phyloP scores from a whole-genome alignment of 1,140 invertebrate species.

The Orchestia grillus region DNA sequence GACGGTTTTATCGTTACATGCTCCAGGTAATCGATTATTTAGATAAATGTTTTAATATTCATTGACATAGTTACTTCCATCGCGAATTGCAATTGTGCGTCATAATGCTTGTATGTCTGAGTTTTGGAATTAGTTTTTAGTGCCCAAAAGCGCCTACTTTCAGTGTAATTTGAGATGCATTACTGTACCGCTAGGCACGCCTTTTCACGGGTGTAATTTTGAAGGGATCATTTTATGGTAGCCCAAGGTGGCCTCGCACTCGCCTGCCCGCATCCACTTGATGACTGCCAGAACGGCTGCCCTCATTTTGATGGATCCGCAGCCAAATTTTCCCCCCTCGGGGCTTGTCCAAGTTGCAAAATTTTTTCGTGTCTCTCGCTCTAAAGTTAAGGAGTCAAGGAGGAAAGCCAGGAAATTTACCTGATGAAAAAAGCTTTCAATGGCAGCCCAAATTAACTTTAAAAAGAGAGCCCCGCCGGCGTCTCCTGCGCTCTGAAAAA shows the following conservation, averaged over 20 bases:
- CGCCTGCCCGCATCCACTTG: background rate
- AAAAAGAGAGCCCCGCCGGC: background rate
- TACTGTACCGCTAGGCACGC: background rate
- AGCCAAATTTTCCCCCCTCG: conserved; percentile 12
- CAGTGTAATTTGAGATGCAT: background rate
- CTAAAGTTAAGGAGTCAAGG: conserved; percentile 41
- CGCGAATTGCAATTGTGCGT: background rate
- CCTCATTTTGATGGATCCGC: conserved; percentile 33
- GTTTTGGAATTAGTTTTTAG: background rate
- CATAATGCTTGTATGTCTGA: background rate
- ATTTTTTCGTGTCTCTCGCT: conserved; percentile 25
- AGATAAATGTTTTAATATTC: background rate
- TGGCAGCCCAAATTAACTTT: conserved; percentile 47
- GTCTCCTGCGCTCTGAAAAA: background rate
- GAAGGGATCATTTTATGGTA: background rate
- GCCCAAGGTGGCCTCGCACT: background rate
- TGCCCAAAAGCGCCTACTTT: background rate
- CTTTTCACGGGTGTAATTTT: background rate
- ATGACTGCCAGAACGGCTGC: background rate
- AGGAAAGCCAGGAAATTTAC: conserved; percentile 46
- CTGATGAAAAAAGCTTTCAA: conserved; percentile 46
- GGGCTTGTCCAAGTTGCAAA: conserved; percentile 22
- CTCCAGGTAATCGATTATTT: background rate
- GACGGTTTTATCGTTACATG: background rate
- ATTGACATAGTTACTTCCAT: background rate